These are phyloP conservation scores for Kradibia gibbosae DNA, from an alignment of 1,140 invertebrate species.

Conservation along the genomic window DNA sequence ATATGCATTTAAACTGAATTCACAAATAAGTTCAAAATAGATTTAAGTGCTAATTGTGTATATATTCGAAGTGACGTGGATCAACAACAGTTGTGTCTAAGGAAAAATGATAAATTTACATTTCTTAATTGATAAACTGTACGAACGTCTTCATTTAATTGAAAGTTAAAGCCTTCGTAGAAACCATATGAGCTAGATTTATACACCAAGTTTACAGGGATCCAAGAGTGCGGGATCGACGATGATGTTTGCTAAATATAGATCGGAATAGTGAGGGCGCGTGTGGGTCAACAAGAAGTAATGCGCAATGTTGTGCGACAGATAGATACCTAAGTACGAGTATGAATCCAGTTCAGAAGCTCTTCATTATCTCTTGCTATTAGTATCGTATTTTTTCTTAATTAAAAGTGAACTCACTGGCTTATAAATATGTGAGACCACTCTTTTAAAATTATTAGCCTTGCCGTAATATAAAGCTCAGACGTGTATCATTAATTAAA, in stretches of 20 bases:
- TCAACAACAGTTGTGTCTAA: background rate
- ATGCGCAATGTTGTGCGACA: slow-evolving; percentile 6
- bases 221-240: background rate
- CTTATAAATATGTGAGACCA: background rate
- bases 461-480: too few relatives aligned
- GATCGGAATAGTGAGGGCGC: background rate
- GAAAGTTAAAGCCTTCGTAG: background rate
- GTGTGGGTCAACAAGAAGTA: background rate
- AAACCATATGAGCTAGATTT: background rate
- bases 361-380: background rate
- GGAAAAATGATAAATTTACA: slow-evolving; percentile 1
- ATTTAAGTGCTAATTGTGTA: background rate
- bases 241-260: slow-evolving; percentile 34
- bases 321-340: background rate
- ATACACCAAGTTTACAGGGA: slow-evolving; percentile 5
- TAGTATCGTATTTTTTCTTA: slow-evolving; percentile 12
- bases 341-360: slow-evolving; percentile 10
- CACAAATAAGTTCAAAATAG: background rate
- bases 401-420: background rate
- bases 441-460: background rate
- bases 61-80: background rate
- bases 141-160: background rate
- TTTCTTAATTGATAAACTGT: slow-evolving; percentile 10
- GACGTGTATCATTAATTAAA: too few relatives aligned
- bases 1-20: background rate